Conservation (phyloP, 2,888 invertebrate species). For the Eucera pruinosa region DNA sequence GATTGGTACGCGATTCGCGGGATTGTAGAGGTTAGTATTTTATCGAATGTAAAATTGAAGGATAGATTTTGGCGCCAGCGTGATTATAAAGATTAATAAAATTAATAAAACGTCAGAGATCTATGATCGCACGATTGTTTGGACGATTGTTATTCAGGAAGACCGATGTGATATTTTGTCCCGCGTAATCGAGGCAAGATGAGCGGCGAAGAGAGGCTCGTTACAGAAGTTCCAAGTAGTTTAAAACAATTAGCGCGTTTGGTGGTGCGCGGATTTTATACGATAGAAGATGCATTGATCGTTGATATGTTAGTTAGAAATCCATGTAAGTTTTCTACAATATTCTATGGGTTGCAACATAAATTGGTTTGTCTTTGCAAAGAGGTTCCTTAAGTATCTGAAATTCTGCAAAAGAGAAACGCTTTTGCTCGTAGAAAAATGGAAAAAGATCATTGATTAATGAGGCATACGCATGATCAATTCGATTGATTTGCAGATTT, state of each 20-base stretch:
- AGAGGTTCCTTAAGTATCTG: too few species aligned
- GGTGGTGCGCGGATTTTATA: slow-evolving; percentile 96
- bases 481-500: too few species aligned
- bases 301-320: slow-evolving; percentile 98
- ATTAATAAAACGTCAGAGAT: background rate
- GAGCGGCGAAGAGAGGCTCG: slow-evolving; percentile 90
- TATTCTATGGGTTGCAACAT: too few species aligned
- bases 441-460: too few species aligned
- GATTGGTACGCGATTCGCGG: slow-evolving; percentile 25
- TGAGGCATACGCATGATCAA: too few species aligned
- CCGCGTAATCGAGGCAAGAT: slow-evolving; percentile 67
- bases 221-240: slow-evolving; percentile 97
- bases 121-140: too few species aligned
- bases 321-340: slow-evolving; percentile 90
- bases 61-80: too few species aligned
- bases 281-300: slow-evolving; percentile 96
- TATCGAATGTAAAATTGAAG: background rate
- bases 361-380: too few species aligned
- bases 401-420: too few species aligned
- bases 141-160: too few species aligned
- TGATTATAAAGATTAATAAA: too few species aligned
- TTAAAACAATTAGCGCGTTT: slow-evolving; percentile 96
- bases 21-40: slow-evolving; percentile 51
- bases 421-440: too few species aligned
- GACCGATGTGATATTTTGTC: slow-evolving; percentile 22